These are phyloP conservation scores for Corythornis cristatus DNA, from an alignment of 2,113 vertebrate genomes.

Conservation along the genomic window DNA sequence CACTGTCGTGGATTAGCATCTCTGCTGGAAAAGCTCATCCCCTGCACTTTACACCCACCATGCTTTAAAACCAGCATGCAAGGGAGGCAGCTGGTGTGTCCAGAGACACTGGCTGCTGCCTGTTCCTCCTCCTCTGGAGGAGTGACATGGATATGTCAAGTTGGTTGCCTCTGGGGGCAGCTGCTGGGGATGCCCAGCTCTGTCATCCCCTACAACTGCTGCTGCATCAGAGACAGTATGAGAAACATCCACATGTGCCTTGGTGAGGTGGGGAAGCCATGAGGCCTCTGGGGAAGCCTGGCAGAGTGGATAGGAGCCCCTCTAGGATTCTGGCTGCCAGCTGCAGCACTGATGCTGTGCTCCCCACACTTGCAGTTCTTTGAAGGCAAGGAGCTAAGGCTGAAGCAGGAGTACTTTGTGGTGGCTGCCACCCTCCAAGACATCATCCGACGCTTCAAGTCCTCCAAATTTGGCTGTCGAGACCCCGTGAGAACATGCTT, in stretches of 20 bases:
- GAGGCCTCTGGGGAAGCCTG: neutral
- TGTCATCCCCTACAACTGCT: neutral
- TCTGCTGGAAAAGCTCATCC: neutral
- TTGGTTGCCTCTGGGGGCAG: neutral
- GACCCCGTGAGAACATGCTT: conserved; percentile 86
- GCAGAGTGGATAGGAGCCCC: neutral
- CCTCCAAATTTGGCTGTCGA: conserved; percentile 87
- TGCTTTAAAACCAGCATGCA: neutral
- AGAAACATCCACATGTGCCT: neutral
- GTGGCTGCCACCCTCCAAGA: conserved; percentile 89
- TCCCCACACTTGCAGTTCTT: conserved; percentile 77
- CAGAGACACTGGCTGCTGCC: neutral
- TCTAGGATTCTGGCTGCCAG: neutral
- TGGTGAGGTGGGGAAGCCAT: neutral
- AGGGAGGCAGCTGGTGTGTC: neutral
- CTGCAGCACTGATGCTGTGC: neutral
- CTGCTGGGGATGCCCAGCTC: neutral
- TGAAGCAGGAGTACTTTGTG: conserved; percentile 91
- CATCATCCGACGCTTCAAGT: conserved; percentile 88
- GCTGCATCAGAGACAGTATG: neutral
- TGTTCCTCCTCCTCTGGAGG: neutral
- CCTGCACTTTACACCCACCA: neutral
- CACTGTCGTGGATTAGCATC: neutral
- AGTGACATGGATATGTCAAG: neutral
- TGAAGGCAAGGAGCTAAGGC: conserved; percentile 88